Evolutionary conservation across 1,140 invertebrate genomes (phyloP).

Genomic region (Reticulitermes speratus): DNA sequence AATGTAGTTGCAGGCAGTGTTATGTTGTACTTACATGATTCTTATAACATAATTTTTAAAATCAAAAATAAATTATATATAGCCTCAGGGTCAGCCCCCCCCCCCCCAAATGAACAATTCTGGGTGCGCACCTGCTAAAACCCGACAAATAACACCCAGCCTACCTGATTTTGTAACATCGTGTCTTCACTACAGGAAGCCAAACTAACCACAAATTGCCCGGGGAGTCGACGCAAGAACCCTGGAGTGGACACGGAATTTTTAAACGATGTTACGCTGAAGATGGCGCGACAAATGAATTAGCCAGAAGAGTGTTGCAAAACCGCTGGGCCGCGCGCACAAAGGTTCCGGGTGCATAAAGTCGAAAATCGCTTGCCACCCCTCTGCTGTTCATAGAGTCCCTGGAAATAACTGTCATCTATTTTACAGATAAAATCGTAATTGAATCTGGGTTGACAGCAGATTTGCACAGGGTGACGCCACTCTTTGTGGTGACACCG

Average conservation of each 20-base stretch:
- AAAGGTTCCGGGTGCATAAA: constrained; percentile 4
- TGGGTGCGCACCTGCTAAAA: no score
- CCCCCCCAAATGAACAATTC: no score
- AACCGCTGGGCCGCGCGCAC: background rate
- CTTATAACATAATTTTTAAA: no score
- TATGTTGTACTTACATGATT: no score
- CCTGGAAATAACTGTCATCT: constrained; percentile 57
- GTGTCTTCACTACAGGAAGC: background rate
- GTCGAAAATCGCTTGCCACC: constrained; percentile 25
- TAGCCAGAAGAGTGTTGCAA: background rate
- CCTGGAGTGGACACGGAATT: background rate
- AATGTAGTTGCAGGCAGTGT: no score
- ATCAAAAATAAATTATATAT: no score
- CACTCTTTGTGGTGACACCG: constrained; percentile 17
- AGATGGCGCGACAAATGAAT: constrained; percentile 11
- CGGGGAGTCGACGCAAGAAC: background rate
- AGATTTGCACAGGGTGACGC: constrained; percentile 47
- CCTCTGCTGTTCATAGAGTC: constrained; percentile 27
- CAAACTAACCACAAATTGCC: background rate
- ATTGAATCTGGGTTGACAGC: constrained; percentile 58
- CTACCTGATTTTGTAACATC: background rate
- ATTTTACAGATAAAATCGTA: constrained; percentile 59
- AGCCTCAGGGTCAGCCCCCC: no score
- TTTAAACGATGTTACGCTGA: constrained; percentile 4
- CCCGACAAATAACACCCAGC: no score